Evolutionary conservation across 1,140 invertebrate genomes (phyloP).

Genomic region (Aphis gossypii): DNA sequence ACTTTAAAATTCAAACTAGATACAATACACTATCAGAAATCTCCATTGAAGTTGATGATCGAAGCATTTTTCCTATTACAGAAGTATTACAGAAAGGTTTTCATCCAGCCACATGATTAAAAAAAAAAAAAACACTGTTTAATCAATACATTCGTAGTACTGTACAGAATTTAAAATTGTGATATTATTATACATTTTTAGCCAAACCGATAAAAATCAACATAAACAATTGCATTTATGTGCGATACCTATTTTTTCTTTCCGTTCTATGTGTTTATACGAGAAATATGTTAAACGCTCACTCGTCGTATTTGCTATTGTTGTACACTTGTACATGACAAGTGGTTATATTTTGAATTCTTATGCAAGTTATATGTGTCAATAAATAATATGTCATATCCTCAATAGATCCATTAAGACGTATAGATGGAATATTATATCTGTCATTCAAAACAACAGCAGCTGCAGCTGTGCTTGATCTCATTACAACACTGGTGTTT

Average conservation of each 20-base stretch:
- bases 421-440: background rate
- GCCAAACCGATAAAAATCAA: background rate
- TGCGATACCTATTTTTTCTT: background rate
- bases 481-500: background rate
- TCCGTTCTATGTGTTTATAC: background rate
- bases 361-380: background rate
- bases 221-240: background rate
- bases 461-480: background rate
- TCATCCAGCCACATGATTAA: background rate
- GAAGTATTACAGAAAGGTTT: too few relatives aligned
- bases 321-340: background rate
- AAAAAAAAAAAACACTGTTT: too few relatives aligned
- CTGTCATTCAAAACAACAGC: background rate
- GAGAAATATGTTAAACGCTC: background rate
- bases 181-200: background rate
- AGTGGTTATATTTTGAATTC: background rate
- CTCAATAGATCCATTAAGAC: background rate
- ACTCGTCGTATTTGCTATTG: background rate
- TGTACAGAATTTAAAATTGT: too few relatives aligned
- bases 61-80: too few relatives aligned
- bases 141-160: background rate
- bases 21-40: too few relatives aligned
- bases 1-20: too few relatives aligned
- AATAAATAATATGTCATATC: conserved; percentile 18
- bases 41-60: background rate